Evolutionary conservation across 2,113 vertebrate species (phyloP).

Genomic region (Bubo bubo): DNA sequence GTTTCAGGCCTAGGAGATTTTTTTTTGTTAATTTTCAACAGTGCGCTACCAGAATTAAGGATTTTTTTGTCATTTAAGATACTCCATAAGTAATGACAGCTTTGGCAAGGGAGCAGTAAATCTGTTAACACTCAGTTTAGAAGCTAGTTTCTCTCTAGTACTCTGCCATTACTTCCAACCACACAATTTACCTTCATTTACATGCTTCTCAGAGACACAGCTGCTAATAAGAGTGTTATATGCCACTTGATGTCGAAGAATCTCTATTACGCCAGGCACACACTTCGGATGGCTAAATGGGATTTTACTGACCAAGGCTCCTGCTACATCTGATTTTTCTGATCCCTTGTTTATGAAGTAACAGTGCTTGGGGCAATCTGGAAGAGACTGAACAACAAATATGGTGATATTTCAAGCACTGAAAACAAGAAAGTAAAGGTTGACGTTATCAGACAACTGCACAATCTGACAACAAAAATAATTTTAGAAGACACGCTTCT

Average conservation of each 20-base stretch:
- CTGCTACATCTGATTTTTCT: slow-evolving; percentile 53
- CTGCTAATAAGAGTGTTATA: slow-evolving; percentile 81
- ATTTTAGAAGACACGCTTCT: background rate
- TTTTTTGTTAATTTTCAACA: background rate
- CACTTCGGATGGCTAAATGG: slow-evolving; percentile 82
- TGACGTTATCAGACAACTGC: background rate
- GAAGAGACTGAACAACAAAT: slow-evolving; percentile 72
- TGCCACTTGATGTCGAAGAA: slow-evolving; percentile 81
- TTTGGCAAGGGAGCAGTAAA: background rate
- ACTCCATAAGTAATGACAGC: background rate
- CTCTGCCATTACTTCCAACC: background rate
- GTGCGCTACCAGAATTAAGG: background rate
- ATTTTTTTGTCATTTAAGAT: background rate
- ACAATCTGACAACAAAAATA: background rate
- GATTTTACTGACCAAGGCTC: slow-evolving; percentile 70
- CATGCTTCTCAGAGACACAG: slow-evolving; percentile 61
- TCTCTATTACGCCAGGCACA: slow-evolving; percentile 76
- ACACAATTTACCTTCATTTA: slow-evolving; percentile 60
- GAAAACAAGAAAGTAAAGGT: background rate
- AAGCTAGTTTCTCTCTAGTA: background rate
- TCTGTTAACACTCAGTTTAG: background rate
- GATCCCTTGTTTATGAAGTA: slow-evolving; percentile 68
- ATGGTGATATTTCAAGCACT: background rate
- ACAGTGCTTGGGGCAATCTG: slow-evolving; percentile 72
- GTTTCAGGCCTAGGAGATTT: background rate